Percentiles rank a stretch among this genome's conserved stretches.
These are phyloP conservation scores for Byasa hedistus DNA, from an alignment of 2,888 invertebrate species.

Conservation along the genomic window DNA sequence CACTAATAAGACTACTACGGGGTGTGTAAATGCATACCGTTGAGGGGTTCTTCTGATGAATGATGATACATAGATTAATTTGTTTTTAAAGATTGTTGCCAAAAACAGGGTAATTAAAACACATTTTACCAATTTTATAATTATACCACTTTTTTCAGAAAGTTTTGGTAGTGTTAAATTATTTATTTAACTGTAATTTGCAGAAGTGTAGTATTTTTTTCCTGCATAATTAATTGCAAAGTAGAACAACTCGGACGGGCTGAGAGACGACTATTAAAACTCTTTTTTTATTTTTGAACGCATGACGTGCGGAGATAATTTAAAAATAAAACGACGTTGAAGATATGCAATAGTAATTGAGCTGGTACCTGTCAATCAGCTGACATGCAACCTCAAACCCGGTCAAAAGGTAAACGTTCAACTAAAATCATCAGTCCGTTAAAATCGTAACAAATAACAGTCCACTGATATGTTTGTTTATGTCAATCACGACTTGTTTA, in stretches of 20 bases:
- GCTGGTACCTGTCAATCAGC: slow-evolving; percentile 17
- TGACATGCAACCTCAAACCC: slow-evolving; percentile 9
- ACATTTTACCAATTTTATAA: no score
- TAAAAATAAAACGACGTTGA: background rate
- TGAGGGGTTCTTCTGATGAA: no score
- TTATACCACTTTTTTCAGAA: no score
- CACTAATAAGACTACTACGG: no score
- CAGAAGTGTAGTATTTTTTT: no score
- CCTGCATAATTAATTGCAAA: background rate
- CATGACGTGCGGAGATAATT: background rate
- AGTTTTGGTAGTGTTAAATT: no score
- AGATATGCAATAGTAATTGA: background rate
- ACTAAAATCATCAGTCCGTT: slow-evolving; percentile 3
- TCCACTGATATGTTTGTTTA: slow-evolving; percentile 49
- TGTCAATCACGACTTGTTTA: slow-evolving; percentile 47
- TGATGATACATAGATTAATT: no score
- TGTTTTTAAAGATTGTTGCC: no score
- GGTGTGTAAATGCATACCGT: no score
- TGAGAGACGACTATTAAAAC: background rate
- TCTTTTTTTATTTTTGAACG: background rate
- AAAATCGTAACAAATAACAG: slow-evolving; percentile 6
- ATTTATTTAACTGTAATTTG: no score
- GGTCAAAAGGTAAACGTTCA: slow-evolving; percentile 17
- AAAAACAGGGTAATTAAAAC: no score
- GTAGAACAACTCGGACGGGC: background rate